Percentiles rank a stretch among this genome's conserved stretches.
Conservation (phyloP, 2,113 vertebrate genomes). For the Psammodynastes pulverulentus region DNA sequence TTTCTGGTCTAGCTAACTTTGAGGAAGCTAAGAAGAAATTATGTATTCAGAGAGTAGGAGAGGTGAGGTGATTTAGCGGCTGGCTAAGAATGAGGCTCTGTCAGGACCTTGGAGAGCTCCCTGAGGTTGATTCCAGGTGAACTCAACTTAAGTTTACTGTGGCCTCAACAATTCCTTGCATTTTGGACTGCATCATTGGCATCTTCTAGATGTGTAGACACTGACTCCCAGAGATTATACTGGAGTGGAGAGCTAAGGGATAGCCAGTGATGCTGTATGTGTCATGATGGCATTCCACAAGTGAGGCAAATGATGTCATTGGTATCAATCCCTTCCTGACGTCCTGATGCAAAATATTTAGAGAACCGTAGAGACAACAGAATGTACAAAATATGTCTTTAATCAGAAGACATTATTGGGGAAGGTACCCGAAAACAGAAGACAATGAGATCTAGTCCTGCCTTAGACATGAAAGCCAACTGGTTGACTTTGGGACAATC, state of each 20-base stretch:
- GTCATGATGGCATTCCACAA: neutral
- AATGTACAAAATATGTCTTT: neutral
- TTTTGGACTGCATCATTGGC: neutral
- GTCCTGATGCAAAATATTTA: neutral
- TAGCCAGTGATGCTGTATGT: neutral
- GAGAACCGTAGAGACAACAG: neutral
- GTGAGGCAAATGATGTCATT: neutral
- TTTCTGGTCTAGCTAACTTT: neutral
- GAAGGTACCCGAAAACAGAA: neutral
- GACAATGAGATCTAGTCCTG: neutral
- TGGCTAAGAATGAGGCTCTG: neutral
- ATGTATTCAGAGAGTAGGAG: neutral
- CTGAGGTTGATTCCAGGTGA: neutral
- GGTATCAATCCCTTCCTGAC: neutral
- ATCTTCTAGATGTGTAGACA: neutral
- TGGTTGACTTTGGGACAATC: neutral
- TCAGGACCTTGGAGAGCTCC: neutral
- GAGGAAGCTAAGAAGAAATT: neutral
- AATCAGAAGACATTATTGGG: neutral
- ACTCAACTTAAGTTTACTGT: neutral
- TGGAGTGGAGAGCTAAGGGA: neutral
- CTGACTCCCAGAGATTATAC: neutral
- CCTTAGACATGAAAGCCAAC: neutral
- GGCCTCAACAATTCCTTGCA: neutral
- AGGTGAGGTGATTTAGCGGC: neutral